Evolutionary conservation across 2,797 vertebrate genomes (phyloP), one percentile per base, ranked within the genome.

Genomic region (Miichthys miiuy): DNA sequence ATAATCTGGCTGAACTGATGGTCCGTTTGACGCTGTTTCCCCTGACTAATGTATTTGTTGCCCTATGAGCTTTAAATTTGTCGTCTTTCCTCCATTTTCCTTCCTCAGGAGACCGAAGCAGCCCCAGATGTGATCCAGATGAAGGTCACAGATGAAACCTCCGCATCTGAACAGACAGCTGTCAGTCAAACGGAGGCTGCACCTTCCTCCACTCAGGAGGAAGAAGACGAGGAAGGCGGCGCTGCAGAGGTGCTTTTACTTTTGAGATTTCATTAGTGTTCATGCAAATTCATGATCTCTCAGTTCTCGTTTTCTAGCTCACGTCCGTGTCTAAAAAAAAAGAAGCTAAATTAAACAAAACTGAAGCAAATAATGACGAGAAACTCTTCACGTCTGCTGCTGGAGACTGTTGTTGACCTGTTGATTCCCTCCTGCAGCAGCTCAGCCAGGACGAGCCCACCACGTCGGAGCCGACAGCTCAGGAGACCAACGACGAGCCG

Each of bases 41-140:
- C 27, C 6, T 3, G 25, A 48, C 61, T 34, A 8, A 56, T 3
- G 27, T 25, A 6, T 30, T 18, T 56, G 55, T 10, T 16, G 23
- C 14, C 17, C 27, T 57, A 4, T 4, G 48, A 17, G 23, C 12
- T 5, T 5, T 34, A 6, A 47, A 25, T 1, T 16, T 8, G 18
- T 65, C 23, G 23, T 17, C 18, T 4, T 0, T 75, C 38, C 8
- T 30, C 54, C 51, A 12, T 48, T 4, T 0, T 75, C 38, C 8
- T 30, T 57, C 51, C 16, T 48, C 79, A 92, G 89, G 80, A 79
- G 17, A 8, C 69, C 10, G 65, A 82, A 30, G 74, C n/a, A 4
- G 62, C 16, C 48, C 1, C 16, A 12, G 79, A 79, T 34, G 34
- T 34, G 30, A 34, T 1, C 30, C 30, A 34, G 30, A 6, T 30